These are phyloP conservation scores for Remorina albescens DNA, from an alignment of 2,797 vertebrate species.

Conservation along the genomic window DNA sequence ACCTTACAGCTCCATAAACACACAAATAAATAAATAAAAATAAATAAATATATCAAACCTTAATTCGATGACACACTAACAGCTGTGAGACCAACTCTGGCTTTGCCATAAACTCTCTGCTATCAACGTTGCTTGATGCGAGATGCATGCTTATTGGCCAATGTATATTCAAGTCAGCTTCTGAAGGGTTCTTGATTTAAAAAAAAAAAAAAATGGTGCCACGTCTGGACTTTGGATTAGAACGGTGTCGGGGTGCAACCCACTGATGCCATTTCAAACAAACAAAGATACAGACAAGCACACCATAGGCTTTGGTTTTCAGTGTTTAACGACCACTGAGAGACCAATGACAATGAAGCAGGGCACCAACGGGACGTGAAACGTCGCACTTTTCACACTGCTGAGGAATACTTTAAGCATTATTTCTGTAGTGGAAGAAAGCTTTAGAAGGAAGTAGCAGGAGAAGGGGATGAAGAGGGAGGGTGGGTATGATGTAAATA, in stretches of 20 bases:
- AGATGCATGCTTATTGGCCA: background rate
- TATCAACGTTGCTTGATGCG: background rate
- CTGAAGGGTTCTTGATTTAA: background rate
- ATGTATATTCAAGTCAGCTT: background rate
- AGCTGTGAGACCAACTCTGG: background rate
- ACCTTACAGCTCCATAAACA: conserved; percentile 1
- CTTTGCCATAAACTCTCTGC: background rate
- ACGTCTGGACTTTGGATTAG: conserved; percentile 10
- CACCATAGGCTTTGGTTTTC: no score
- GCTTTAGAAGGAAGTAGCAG: conserved; percentile 59
- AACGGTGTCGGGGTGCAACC: no score
- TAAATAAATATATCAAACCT: background rate
- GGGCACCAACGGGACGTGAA: conserved; percentile 17
- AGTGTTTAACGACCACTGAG: no score
- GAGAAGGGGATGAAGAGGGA: conserved; percentile 34
- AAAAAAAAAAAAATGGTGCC: background rate
- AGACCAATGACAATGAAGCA: conserved; percentile 53
- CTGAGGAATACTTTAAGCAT: conserved; percentile 43
- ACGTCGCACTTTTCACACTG: background rate
- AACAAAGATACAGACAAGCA: conserved; percentile 9
- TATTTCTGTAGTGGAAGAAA: conserved; percentile 47
- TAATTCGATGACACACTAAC: conserved; percentile 1
- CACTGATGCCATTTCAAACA: conserved; percentile 12
- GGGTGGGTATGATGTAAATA: conserved; percentile 69
- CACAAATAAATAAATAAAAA: no score